Conservation (phyloP, 2,888 invertebrate species). For the Drepana falcataria region DNA sequence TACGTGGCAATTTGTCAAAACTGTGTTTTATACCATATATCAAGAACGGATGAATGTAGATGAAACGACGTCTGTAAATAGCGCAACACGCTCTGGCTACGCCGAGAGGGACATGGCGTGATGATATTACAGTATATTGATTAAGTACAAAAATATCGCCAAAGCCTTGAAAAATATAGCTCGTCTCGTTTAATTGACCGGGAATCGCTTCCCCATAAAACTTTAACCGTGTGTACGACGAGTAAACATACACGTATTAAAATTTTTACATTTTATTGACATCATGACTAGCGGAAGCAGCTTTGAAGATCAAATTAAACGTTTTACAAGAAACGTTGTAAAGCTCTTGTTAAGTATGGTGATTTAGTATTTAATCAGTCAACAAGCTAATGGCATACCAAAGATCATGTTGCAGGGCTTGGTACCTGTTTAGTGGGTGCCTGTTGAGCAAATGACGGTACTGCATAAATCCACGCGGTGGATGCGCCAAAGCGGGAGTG, state of each 20-base stretch:
- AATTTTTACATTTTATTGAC: slow-evolving; percentile 8
- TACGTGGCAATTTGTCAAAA: too few relatives aligned
- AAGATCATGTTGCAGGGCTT: slow-evolving; percentile 62
- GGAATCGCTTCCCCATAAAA: too few relatives aligned
- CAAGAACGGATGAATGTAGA: too few relatives aligned
- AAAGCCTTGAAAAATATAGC: too few relatives aligned
- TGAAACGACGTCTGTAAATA: too few relatives aligned
- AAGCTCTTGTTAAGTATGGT: slow-evolving; percentile 54
- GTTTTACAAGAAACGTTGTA: slow-evolving; percentile 40
- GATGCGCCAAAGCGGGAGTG: slow-evolving; percentile 73
- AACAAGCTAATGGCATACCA: slow-evolving; percentile 69
- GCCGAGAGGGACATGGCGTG: too few relatives aligned
- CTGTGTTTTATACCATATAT: too few relatives aligned
- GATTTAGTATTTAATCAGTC: slow-evolving; percentile 66
- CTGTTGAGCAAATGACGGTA: slow-evolving; percentile 50
- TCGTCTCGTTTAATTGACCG: too few relatives aligned
- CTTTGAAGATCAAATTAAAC: slow-evolving; percentile 31
- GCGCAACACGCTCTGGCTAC: too few relatives aligned
- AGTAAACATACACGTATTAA: background rate
- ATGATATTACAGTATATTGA: background rate
- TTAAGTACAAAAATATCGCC: background rate
- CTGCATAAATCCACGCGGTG: slow-evolving; percentile 71
- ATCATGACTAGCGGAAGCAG: slow-evolving; percentile 30
- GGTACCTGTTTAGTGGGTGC: slow-evolving; percentile 63
- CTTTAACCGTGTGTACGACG: too few relatives aligned